A percentile compares a stretch with the other conserved stretches of the same genome.
These are phyloP conservation scores for Regulus satrapa DNA, from an alignment of 2,113 vertebrate genomes.

Conservation along the genomic window DNA sequence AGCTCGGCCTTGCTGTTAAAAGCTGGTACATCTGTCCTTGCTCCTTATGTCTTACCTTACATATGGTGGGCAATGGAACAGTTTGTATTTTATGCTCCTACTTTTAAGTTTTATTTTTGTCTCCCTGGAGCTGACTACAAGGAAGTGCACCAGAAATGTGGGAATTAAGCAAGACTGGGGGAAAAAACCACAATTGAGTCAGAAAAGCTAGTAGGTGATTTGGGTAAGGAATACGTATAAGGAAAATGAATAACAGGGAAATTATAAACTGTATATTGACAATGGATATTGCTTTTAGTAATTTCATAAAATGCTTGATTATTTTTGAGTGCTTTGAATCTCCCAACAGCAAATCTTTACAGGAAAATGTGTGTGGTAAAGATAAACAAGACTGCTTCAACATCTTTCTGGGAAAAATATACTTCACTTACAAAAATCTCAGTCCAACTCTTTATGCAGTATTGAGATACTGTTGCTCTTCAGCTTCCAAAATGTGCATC, in stretches of 20 bases:
- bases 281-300: not conserved
- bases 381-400: not conserved
- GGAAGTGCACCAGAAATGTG: not conserved
- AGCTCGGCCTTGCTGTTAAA: not conserved
- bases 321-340: not conserved
- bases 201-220: not conserved
- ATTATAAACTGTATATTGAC: not conserved
- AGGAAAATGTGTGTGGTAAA: not conserved
- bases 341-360: not conserved
- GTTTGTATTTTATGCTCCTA: not conserved
- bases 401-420: not conserved
- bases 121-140: not conserved
- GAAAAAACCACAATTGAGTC: accelerated
- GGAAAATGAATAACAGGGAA: not conserved
- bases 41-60: not conserved
- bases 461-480: not conserved
- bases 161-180: not conserved
- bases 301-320: not conserved
- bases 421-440: not conserved
- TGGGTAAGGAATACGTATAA: not conserved
- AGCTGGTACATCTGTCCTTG: not conserved
- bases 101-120: not conserved
- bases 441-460: not conserved
- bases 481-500: not conserved
- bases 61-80: not conserved